phyloP scores from a whole-genome alignment of 1,140 invertebrate species.

The Acromyrmex charruanus region DNA sequence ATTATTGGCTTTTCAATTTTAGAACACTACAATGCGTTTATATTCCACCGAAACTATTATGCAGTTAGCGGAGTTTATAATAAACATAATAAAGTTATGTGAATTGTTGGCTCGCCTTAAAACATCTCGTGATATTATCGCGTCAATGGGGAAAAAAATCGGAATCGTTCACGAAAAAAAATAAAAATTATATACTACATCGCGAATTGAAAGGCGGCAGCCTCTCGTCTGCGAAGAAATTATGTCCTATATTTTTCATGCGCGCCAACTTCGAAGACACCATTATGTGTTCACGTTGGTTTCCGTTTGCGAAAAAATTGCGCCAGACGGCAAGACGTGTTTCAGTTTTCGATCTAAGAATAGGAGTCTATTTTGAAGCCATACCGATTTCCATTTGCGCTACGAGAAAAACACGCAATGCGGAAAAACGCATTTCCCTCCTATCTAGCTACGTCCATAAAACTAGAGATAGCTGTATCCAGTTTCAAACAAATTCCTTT shows the following conservation, averaged over 20 bases:
- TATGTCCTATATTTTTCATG: slow-evolving; percentile 24
- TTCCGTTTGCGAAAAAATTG: slow-evolving; percentile 15
- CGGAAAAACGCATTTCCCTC: not conserved
- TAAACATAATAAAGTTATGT: slow-evolving; percentile 42
- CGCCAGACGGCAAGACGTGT: slow-evolving; percentile 8
- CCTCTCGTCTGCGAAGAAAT: slow-evolving; percentile 25
- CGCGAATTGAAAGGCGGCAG: not conserved
- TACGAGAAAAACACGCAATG: not conserved
- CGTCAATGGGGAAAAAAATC: not conserved
- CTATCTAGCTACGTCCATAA: slow-evolving; percentile 2
- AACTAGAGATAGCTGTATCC: slow-evolving; percentile 4
- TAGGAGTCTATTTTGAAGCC: slow-evolving; percentile 25
- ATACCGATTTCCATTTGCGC: slow-evolving; percentile 20
- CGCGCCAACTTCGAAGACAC: not conserved
- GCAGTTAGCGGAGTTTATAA: slow-evolving; percentile 47
- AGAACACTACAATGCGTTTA: slow-evolving; percentile 28
- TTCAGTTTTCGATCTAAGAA: slow-evolving; percentile 44
- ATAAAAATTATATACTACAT: not conserved
- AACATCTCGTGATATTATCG: not conserved
- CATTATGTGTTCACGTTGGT: slow-evolving; percentile 6
- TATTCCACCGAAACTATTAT: slow-evolving; percentile 42
- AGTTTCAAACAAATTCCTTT: not conserved
- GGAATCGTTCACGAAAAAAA: not conserved
- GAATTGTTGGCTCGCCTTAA: not conserved
- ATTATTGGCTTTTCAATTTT: slow-evolving; percentile 61